Conservation (phyloP, 2,113 vertebrate species). For the Calonectris borealis region DNA sequence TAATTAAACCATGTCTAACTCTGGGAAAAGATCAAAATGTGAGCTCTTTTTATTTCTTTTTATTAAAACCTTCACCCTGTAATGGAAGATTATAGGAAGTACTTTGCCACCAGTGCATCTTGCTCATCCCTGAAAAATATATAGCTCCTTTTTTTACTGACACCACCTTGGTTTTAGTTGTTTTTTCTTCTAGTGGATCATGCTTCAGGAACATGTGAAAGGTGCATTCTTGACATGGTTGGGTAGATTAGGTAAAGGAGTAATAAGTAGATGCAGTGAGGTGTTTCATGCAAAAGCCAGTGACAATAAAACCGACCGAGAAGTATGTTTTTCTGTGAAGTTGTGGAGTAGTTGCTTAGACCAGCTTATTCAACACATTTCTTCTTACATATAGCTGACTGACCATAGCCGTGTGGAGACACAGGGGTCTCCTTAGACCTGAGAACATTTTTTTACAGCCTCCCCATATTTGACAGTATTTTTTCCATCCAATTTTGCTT, state of each 20-base stretch:
- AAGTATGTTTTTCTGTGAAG: neutral
- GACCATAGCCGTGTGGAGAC: neutral
- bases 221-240: neutral
- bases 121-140: neutral
- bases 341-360: neutral
- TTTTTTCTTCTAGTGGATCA: neutral
- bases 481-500: neutral
- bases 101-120: conserved; percentile 3
- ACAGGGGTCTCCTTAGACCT: neutral
- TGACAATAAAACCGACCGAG: neutral
- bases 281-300: neutral
- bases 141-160: neutral
- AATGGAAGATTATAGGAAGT: conserved; percentile 47
- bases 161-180: conserved; percentile 1
- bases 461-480: fast-evolving
- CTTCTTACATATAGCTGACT: neutral
- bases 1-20: conserved; percentile 71
- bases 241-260: neutral
- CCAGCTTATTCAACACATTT: neutral
- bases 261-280: neutral
- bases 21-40: conserved; percentile 70
- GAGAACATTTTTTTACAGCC: neutral
- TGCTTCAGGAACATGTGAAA: neutral
- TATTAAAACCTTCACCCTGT: conserved; percentile 59
- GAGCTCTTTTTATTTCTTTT: conserved; percentile 63